Conservation (phyloP, 2,797 vertebrate genomes). For the Pyrrhura leucotis region DNA sequence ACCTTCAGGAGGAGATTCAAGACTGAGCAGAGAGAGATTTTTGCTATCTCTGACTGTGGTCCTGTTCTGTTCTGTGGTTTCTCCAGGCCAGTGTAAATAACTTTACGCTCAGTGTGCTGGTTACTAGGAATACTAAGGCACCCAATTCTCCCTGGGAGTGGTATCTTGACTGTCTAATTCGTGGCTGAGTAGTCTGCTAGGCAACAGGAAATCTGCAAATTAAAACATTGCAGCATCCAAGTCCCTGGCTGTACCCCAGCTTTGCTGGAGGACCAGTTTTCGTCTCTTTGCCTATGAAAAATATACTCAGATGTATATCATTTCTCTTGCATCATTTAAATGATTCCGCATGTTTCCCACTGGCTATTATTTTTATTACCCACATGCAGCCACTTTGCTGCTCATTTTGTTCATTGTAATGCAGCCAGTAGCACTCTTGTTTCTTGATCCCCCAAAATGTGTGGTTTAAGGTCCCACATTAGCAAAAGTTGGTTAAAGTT, state of each 20-base stretch:
- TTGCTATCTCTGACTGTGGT: neutral
- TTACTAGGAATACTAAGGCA: constrained; percentile 55
- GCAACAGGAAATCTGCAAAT: constrained; percentile 65
- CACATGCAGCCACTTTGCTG: constrained; percentile 41
- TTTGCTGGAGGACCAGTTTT: constrained; percentile 51
- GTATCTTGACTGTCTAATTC: constrained; percentile 31
- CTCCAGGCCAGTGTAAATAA: constrained; percentile 10
- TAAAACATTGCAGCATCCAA: constrained; percentile 63
- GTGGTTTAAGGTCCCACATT: constrained; percentile 31
- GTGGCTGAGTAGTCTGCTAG: constrained; percentile 30
- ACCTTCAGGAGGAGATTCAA: neutral
- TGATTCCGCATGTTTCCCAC: constrained; percentile 55
- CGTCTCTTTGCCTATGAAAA: constrained; percentile 50
- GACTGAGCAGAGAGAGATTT: neutral
- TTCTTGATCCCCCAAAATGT: constrained; percentile 32
- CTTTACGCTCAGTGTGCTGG: neutral
- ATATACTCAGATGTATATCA: constrained; percentile 21
- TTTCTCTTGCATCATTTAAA: constrained; percentile 61
- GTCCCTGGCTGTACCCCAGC: constrained; percentile 54
- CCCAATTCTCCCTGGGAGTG: neutral
- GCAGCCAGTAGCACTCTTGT: constrained; percentile 50
- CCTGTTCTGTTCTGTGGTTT: constrained; percentile 4
- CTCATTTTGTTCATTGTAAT: constrained; percentile 36
- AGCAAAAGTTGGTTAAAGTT: constrained; percentile 13
- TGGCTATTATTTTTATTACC: constrained; percentile 52